phyloP scores from a whole-genome alignment of 2,888 invertebrate genomes.

The Leptinotarsa tumamoca region DNA sequence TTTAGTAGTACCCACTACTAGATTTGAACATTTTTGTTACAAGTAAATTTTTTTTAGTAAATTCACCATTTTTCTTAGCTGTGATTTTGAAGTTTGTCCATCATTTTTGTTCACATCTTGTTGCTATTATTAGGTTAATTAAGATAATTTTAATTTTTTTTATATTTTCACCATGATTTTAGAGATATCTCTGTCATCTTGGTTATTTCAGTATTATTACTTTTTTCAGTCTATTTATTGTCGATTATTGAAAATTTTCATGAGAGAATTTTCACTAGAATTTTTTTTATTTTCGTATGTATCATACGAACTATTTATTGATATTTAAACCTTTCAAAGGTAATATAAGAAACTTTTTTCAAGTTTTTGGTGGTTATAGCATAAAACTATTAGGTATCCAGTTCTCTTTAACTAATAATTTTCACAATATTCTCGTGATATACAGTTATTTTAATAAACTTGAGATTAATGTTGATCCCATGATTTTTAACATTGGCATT shows the following conservation, averaged over 20 bases:
- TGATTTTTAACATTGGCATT: no score
- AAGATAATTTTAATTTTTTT: slow-evolving; percentile 4
- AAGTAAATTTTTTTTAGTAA: no score
- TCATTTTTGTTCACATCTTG: neutral
- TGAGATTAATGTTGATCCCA: no score
- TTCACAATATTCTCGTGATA: no score
- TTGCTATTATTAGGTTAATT: neutral
- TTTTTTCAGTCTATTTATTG: slow-evolving; percentile 2
- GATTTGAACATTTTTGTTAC: no score
- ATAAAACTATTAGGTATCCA: no score
- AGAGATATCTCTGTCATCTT: slow-evolving; percentile 13
- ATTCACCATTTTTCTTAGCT: neutral
- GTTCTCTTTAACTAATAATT: no score
- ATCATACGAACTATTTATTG: neutral
- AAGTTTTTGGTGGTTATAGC: no score
- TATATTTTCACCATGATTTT: slow-evolving; percentile 7
- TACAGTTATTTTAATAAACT: no score
- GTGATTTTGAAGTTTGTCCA: neutral
- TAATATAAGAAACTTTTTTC: neutral
- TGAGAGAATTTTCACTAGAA: neutral
- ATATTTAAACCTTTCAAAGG: neutral
- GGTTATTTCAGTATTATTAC: slow-evolving; percentile 27
- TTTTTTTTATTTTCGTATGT: neutral
- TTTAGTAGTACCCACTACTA: no score
- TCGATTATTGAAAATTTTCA: neutral